These are phyloP conservation scores for Eurytoma californica DNA, from an alignment of 2,888 invertebrate species.

Conservation along the genomic window DNA sequence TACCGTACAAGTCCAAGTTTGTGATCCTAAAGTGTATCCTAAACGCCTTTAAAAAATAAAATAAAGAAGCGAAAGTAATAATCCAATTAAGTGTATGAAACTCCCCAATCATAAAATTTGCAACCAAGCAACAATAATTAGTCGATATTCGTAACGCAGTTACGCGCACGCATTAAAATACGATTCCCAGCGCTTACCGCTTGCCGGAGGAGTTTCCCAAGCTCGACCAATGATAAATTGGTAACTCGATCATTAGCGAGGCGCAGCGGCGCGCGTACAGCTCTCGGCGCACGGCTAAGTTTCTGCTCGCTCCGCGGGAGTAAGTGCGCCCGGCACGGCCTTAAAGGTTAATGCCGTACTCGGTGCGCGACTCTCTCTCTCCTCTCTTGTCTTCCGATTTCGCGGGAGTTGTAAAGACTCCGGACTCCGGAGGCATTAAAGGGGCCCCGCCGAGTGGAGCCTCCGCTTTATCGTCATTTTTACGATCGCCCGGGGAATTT, in stretches of 20 bases:
- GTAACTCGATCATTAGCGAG: slow-evolving; percentile 33
- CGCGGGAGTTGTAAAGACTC: slow-evolving; percentile 35
- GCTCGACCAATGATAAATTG: slow-evolving; percentile 8
- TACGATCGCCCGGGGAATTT: slow-evolving; percentile 28
- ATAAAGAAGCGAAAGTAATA: too few species aligned
- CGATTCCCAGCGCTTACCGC: not conserved
- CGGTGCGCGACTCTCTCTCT: not conserved
- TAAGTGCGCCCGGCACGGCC: not conserved
- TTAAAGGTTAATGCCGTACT: slow-evolving; percentile 23
- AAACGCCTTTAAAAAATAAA: too few species aligned
- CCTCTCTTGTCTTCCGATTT: slow-evolving; percentile 32
- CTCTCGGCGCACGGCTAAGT: not conserved
- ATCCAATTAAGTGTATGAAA: too few species aligned
- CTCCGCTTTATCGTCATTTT: slow-evolving; percentile 35
- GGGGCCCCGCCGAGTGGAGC: slow-evolving; percentile 12
- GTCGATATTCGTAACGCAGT: too few species aligned
- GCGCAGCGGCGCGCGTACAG: not conserved
- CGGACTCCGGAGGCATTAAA: slow-evolving; percentile 24
- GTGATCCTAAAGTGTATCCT: too few species aligned
- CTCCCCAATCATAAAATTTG: too few species aligned
- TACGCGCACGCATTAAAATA: not conserved
- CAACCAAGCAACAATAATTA: too few species aligned
- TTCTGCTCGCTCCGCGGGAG: slow-evolving; percentile 15
- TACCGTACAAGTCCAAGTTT: too few species aligned
- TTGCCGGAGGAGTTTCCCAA: slow-evolving; percentile 2